phyloP scores from a whole-genome alignment of 2,113 vertebrate species.

The Excalfactoria chinensis region DNA sequence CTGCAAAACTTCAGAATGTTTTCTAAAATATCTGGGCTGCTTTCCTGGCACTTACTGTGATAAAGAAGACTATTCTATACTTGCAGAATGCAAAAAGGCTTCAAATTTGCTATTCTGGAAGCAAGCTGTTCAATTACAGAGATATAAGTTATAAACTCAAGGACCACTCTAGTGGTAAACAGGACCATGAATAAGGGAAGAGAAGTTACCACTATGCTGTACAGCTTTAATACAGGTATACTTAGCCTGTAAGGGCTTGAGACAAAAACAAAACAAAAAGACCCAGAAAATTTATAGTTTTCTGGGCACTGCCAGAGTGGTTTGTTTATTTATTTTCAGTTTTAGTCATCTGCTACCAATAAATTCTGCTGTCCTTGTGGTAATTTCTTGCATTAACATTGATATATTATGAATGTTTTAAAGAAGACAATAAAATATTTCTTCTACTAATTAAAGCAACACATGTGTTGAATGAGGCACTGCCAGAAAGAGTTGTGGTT shows the following conservation, averaged over 20 bases:
- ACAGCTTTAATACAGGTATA: background rate
- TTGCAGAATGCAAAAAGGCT: background rate
- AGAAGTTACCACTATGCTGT: background rate
- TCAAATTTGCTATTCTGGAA: background rate
- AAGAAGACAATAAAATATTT: conserved; percentile 45
- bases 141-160: background rate
- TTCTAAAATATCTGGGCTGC: background rate
- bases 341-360: conserved; percentile 51
- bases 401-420: conserved; percentile 42
- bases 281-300: background rate
- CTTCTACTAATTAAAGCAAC: conserved; percentile 40
- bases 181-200: background rate
- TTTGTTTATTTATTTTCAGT: conserved; percentile 19
- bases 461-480: background rate
- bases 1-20: background rate
- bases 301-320: background rate
- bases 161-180: background rate
- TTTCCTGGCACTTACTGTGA: background rate
- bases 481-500: conserved; percentile 38
- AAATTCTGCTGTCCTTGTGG: conserved; percentile 33
- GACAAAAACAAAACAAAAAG: background rate
- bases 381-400: conserved; percentile 27
- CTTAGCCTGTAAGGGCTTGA: background rate
- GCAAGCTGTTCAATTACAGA: background rate
- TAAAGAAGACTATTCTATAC: background rate